Percentiles rank a stretch among this genome's conserved stretches.
Conservation (phyloP, 2,797 vertebrate species). For the Spinus pinus region DNA sequence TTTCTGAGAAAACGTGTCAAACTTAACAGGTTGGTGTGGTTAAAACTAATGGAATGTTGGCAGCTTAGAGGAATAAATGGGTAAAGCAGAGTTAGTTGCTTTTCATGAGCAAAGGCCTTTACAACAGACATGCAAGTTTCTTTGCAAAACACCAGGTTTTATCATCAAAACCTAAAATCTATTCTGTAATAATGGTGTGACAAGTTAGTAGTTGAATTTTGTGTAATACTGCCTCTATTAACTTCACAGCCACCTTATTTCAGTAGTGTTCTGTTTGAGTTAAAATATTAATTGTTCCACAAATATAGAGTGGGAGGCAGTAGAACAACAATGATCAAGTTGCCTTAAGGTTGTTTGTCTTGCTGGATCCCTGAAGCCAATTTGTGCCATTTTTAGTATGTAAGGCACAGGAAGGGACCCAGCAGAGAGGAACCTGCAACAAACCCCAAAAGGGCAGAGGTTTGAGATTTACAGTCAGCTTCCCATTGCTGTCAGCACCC, state of each 20-base stretch:
- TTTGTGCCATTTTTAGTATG: not conserved
- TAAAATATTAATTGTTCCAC: not conserved
- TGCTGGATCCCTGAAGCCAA: not conserved
- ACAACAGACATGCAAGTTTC: not conserved
- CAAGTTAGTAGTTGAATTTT: not conserved
- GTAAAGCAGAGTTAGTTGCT: not conserved
- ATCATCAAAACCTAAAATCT: not conserved
- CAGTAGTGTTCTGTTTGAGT: not conserved
- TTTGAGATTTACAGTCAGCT: not conserved
- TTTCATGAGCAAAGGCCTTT: not conserved
- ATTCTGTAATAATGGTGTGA: not conserved
- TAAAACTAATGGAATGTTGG: not conserved
- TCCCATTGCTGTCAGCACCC: not conserved
- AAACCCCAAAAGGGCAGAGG: not conserved
- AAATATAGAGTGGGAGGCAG: not conserved
- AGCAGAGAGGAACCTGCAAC: not conserved
- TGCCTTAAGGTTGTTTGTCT: not conserved
- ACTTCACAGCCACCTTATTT: not conserved
- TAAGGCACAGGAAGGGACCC: not conserved
- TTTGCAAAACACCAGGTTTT: not conserved
- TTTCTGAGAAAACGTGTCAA: not conserved
- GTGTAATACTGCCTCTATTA: not conserved
- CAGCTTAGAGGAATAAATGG: not conserved
- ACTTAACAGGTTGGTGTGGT: not conserved
- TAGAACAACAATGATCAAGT: accelerated